These are phyloP conservation scores for Phasia obesa DNA, from an alignment of 2,888 invertebrate genomes.

Conservation along the genomic window DNA sequence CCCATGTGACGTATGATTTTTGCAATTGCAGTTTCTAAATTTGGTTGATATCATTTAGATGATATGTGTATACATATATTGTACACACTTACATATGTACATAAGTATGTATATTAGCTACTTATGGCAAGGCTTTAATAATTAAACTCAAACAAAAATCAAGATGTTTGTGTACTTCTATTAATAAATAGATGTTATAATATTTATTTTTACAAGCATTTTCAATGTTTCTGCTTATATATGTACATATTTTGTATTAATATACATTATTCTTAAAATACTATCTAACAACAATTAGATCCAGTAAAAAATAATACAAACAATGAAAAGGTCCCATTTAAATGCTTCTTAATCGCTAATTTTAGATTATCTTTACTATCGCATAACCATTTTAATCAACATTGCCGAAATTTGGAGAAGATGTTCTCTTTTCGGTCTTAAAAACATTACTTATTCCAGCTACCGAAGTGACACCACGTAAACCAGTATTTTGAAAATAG, in stretches of 20 bases:
- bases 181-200: not conserved
- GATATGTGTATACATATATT: no score
- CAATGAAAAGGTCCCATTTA: slow-evolving; percentile 1
- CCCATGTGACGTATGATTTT: no score
- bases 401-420: slow-evolving; percentile 53
- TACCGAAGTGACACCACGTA: slow-evolving; percentile 81
- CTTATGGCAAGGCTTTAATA: no score
- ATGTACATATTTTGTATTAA: no score
- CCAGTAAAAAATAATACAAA: not conserved
- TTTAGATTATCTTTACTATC: not conserved
- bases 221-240: not conserved
- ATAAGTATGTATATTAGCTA: no score
- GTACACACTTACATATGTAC: no score
- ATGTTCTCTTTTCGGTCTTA: slow-evolving; percentile 77
- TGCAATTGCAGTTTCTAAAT: no score
- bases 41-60: no score
- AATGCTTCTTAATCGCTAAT: slow-evolving; percentile 1
- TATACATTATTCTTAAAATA: not conserved
- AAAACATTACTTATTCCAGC: slow-evolving; percentile 80
- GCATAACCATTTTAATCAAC: slow-evolving; percentile 37
- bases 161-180: not conserved
- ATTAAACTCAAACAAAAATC: not conserved
- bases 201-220: slow-evolving; percentile 2
- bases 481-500: slow-evolving; percentile 82
- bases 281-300: not conserved